phyloP scores from a whole-genome alignment of 2,888 invertebrate genomes.

The Rhingia rostrata region DNA sequence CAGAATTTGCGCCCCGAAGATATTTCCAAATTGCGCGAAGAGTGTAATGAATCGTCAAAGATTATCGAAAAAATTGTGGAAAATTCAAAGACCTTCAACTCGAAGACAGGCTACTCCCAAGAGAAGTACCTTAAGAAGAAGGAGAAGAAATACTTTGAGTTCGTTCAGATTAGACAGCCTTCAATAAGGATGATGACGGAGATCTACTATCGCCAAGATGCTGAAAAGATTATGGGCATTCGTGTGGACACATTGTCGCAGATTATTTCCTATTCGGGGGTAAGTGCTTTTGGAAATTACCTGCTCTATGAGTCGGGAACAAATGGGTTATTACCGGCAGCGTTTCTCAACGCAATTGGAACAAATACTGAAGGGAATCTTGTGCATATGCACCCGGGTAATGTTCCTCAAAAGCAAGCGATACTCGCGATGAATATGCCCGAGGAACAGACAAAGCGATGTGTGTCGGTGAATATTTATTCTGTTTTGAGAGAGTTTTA shows the following conservation, averaged over 20 bases:
- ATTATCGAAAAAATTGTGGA: slow-evolving; percentile 94
- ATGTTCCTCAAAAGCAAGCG: slow-evolving; percentile 90
- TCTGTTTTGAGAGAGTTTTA: slow-evolving; percentile 88
- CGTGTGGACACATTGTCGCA: slow-evolving; percentile 95
- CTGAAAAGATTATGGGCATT: slow-evolving; percentile 89
- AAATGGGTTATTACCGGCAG: slow-evolving; percentile 92
- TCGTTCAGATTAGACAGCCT: slow-evolving; percentile 90
- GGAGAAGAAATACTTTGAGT: slow-evolving; percentile 95
- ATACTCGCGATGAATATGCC: slow-evolving; percentile 91
- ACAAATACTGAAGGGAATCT: slow-evolving; percentile 86
- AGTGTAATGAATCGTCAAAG: slow-evolving; percentile 89
- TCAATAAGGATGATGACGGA: slow-evolving; percentile 92
- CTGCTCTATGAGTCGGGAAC: slow-evolving; percentile 95
- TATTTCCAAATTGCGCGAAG: slow-evolving; percentile 90
- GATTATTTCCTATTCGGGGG: slow-evolving; percentile 91
- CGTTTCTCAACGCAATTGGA: slow-evolving; percentile 91
- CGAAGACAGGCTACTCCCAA: slow-evolving; percentile 96
- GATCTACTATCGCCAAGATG: slow-evolving; percentile 92
- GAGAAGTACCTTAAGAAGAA: slow-evolving; percentile 98
- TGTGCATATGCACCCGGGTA: slow-evolving; percentile 91
- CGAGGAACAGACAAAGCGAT: slow-evolving; percentile 87
- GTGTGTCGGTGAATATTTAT: slow-evolving; percentile 90
- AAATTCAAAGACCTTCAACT: slow-evolving; percentile 94
- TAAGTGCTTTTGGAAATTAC: slow-evolving; percentile 90
- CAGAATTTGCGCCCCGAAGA: slow-evolving; percentile 93